Base-by-base conservation (phyloP, 2,113 vertebrate genomes). In the Gyps fulvus region DNA sequence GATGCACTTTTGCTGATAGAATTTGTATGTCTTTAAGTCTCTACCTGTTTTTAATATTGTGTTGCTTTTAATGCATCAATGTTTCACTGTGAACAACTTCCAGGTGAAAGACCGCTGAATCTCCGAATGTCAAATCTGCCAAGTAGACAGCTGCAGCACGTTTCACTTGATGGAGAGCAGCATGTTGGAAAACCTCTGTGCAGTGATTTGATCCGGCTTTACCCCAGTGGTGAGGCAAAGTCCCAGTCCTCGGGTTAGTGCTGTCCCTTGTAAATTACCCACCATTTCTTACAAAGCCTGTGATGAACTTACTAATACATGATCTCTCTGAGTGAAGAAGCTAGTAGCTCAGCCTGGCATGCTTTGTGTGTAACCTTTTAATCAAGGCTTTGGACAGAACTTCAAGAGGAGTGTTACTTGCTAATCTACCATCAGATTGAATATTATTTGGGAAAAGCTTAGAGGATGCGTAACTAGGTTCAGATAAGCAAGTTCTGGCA, bases 31-130 rank as follows among this genome's bases (percentile, higher is more conserved):
- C 40, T 58, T 26, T 63, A 52, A 36, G 11, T 55, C 31, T 77
- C 58, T 74, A 5, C 13, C 14, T 63, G 15, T 17, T 66, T 66
- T 49, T 55, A 31, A 22, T 43, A 26, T 2, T 83, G 49, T 29
- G 59, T 87, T 91, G n/a, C 29, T 80, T 71, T 36, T 59, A 77
- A 91, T 12, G 10, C n/a, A 20, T 83, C 16, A 1, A 1, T 26
- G 3, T 92, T 43, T 87, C 22, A 1, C n/a, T 89, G 59, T 83
- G 66, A 67, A 81, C 63, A 13, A 65, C n/a, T 78, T 96, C 9
- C 91, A 99, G 99, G 98, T 87, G 99, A 99, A 50, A 98, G 99
- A 55, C 99, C 99, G 3, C 96, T 99, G 96, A 99, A 99, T 97
- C 97, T 99, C 83, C 98, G 98, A 9, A 98, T 99, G 89, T 97